Percentiles rank a stretch among this genome's conserved stretches.
Conservation (phyloP, 2,113 vertebrate species). For the Takifugu bimaculatus region DNA sequence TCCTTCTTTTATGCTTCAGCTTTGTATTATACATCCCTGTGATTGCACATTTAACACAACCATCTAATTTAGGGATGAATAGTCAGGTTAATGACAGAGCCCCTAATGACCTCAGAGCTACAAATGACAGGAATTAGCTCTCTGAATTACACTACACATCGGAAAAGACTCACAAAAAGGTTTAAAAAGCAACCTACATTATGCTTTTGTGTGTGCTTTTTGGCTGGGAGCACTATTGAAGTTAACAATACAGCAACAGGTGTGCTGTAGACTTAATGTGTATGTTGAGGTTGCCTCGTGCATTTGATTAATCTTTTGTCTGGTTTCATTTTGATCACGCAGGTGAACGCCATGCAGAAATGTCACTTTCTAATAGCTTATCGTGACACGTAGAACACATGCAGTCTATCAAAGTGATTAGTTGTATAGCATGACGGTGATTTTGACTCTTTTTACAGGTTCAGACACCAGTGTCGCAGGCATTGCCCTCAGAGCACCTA, state of each 20-base stretch:
- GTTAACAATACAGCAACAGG: constrained; percentile 48
- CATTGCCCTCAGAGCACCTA: constrained; percentile 76
- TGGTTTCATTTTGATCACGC: neutral
- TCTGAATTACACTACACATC: neutral
- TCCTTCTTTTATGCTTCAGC: too few species aligned
- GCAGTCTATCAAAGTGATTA: too few species aligned
- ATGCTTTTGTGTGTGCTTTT: constrained; percentile 15
- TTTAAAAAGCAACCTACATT: too few species aligned
- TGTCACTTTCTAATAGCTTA: too few species aligned
- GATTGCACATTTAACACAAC: constrained; percentile 17
- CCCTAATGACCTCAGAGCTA: constrained; percentile 24
- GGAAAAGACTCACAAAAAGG: too few species aligned
- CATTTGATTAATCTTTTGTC: constrained; percentile 1
- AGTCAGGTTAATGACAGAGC: constrained; percentile 43
- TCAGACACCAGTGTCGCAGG: constrained; percentile 75
- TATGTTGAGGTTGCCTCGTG: constrained; percentile 1
- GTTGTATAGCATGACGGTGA: too few species aligned
- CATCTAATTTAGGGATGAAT: constrained; percentile 23
- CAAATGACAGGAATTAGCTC: constrained; percentile 47
- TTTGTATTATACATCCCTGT: neutral
- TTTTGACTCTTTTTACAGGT: constrained; percentile 51
- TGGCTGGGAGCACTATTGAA: constrained; percentile 28
- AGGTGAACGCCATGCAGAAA: too few species aligned
- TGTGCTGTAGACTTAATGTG: constrained; percentile 40
- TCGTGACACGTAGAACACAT: too few species aligned